phyloP scores from a whole-genome alignment of 1,140 invertebrate genomes.

The Rhyzopertha dominica region DNA sequence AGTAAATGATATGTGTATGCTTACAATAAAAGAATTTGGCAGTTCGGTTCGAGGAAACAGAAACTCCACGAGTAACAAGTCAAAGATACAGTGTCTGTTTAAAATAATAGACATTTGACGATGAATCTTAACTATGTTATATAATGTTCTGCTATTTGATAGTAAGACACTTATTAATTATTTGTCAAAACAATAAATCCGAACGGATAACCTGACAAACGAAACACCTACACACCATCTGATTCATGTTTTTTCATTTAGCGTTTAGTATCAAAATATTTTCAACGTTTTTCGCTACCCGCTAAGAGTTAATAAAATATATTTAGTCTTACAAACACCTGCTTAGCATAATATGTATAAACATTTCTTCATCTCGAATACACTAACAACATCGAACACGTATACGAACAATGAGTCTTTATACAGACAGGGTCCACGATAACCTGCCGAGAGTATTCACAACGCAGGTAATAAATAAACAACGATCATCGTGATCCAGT shows the following conservation, averaged over 20 bases:
- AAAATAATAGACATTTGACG: too few relatives aligned
- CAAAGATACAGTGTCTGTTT: too few relatives aligned
- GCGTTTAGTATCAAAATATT: slow-evolving; percentile 41
- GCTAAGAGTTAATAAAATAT: slow-evolving; percentile 42
- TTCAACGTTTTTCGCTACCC: slow-evolving; percentile 41
- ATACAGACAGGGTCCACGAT: slow-evolving; percentile 33
- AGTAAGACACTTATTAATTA: slow-evolving; percentile 20
- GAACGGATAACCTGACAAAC: slow-evolving; percentile 10
- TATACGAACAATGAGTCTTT: slow-evolving; percentile 32
- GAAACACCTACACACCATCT: slow-evolving; percentile 13
- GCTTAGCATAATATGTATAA: slow-evolving; percentile 9
- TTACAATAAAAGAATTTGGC: too few relatives aligned
- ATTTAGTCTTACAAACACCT: slow-evolving; percentile 32
- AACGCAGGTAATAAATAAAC: slow-evolving; percentile 24
- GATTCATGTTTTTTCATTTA: slow-evolving; percentile 25
- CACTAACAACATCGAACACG: slow-evolving; percentile 38
- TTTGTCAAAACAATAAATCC: slow-evolving; percentile 13
- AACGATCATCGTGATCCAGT: not conserved
- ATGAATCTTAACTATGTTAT: too few relatives aligned
- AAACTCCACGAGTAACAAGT: too few relatives aligned
- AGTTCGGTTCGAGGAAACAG: too few relatives aligned
- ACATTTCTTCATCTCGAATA: not conserved
- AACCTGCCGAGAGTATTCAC: slow-evolving; percentile 33
- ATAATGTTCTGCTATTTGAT: slow-evolving; percentile 11
- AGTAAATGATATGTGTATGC: too few relatives aligned